These are phyloP conservation scores for Paratilapia polleni DNA, from an alignment of 2,113 vertebrate species.

Conservation along the genomic window DNA sequence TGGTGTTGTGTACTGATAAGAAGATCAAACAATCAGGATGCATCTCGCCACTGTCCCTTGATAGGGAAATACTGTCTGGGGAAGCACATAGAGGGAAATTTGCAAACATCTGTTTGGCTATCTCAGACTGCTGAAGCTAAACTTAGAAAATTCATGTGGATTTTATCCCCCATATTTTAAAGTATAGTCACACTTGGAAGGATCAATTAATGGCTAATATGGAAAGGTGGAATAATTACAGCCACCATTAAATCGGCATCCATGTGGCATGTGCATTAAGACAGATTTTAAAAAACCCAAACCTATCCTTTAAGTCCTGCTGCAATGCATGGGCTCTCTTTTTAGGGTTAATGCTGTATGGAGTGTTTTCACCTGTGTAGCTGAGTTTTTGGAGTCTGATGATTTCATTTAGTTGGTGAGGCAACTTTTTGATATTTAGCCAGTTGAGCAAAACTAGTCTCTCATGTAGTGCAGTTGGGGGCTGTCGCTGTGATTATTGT, in stretches of 20 bases:
- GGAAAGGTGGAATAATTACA: background rate
- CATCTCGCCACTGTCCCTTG: background rate
- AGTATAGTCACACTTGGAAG: background rate
- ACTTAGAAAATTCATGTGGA: background rate
- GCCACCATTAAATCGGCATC: background rate
- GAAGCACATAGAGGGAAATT: background rate
- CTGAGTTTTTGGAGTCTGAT: background rate
- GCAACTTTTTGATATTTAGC: background rate
- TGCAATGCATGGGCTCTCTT: background rate
- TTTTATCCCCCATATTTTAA: background rate
- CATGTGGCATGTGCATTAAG: background rate
- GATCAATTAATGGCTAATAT: background rate
- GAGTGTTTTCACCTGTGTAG: background rate
- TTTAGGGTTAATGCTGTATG: background rate
- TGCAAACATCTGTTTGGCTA: background rate
- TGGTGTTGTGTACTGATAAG: background rate
- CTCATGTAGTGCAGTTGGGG: background rate
- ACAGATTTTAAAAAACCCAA: background rate
- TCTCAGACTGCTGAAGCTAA: accelerated
- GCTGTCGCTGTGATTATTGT: too few relatives aligned
- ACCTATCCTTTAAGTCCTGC: background rate
- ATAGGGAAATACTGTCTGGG: background rate
- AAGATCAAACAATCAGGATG: background rate
- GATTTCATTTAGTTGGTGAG: background rate
- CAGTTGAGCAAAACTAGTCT: background rate